Percentiles rank a stretch among this genome's conserved stretches.
Evolutionary conservation across 2,797 vertebrate species (phyloP).

Genomic region (Falco naumanni): DNA sequence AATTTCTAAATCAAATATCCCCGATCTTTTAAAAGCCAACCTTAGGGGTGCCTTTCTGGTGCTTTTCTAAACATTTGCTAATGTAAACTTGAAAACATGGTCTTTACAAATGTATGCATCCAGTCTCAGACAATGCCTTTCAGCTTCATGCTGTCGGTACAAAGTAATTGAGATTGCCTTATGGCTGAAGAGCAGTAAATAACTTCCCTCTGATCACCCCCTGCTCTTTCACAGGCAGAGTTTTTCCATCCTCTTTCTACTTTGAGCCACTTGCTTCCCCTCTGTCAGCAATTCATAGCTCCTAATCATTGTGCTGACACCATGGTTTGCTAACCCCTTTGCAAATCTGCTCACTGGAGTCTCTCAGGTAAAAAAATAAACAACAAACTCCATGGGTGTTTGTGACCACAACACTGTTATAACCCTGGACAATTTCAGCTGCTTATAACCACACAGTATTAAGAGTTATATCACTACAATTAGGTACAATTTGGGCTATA

Average conservation of each 20-base stretch:
- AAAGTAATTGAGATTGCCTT: background rate
- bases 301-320: background rate
- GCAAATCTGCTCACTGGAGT: background rate
- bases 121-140: background rate
- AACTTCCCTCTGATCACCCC: background rate
- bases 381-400: background rate
- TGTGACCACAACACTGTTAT: background rate
- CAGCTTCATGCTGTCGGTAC: background rate
- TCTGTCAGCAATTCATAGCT: background rate
- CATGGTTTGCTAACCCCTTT: background rate
- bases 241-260: background rate
- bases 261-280: background rate
- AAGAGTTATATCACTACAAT: background rate
- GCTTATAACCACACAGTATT: background rate
- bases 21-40: background rate
- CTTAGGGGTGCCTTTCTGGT: background rate
- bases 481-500: background rate
- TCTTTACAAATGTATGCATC: background rate
- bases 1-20: background rate
- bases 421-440: background rate
- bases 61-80: background rate
- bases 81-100: background rate
- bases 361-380: background rate
- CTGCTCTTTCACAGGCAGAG: background rate
- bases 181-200: background rate